Base-by-base conservation (phyloP, 1,140 invertebrate species). In the Trypoxylus dichotomus region DNA sequence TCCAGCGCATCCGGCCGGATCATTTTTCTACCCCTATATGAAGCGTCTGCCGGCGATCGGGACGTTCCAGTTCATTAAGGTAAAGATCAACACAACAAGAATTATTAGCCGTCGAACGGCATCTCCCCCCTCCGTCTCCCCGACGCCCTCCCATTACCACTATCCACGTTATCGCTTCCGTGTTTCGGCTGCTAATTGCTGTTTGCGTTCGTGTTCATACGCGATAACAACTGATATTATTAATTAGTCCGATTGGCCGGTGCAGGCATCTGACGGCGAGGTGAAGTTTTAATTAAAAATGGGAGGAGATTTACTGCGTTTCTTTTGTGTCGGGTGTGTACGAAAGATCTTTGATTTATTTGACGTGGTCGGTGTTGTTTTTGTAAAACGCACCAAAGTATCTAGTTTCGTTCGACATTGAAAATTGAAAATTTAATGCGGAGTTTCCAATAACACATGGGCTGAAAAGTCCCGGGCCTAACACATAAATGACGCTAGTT, bases 11-110 rank as follows among this genome's bases (percentile, higher is more conserved):
- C 94, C 94, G 6, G 95, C 95, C 24, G 95, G 95, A 37, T 98
- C 97, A 43, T 99, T 99, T 89, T 97, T 95, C 89, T 97, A 98
- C 87, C 93, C 94, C 19, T 93, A 95, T 83, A 89, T 96, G 81
- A 92, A 93, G 86, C 91, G 94, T 80, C 89, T 98, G 77, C 96
- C 95, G 75, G 94, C 96, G 75, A 94, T 99, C 80, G 97, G 96
- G 43, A 94, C 93, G 37, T 95, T 96, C 84, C 94, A 94, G 83
- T 96, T 97, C 84, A 92, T 95, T 79, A 96, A 97, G 91, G 94
- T 95, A 88, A 82, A 25, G 60, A 74, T 37, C 25, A 74, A 24
- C 37, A 42, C 72, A 74, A 42, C 19, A 74, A 54, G 47, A 54
- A 54, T 54, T 54, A 54, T 54, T 54, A n/a, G 13, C 47, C 15